Conservation (phyloP, 2,797 vertebrate genomes). For the Ficedula albicollis region DNA sequence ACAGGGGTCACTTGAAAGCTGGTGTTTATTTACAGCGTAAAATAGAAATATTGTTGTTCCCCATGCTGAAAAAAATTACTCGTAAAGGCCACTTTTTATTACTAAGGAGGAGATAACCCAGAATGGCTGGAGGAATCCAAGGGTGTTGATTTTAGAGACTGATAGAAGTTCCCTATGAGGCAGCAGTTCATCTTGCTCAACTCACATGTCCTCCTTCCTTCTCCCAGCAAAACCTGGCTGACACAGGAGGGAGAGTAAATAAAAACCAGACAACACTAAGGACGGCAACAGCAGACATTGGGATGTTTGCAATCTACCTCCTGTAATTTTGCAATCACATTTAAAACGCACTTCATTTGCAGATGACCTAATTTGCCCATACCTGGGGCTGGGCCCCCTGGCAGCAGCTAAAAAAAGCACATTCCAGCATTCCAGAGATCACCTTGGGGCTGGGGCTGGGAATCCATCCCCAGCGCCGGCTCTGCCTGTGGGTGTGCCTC, state of each 20-base stretch:
- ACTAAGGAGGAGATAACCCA: not conserved
- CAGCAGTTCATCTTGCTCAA: not conserved
- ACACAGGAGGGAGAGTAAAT: not conserved
- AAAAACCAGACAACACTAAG: not conserved
- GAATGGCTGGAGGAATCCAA: not conserved
- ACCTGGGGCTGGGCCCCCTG: not conserved
- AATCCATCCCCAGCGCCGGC: not conserved
- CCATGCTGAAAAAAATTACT: not conserved
- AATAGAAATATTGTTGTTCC: not conserved
- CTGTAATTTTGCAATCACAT: not conserved
- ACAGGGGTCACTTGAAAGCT: accelerated
- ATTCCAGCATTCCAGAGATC: not conserved
- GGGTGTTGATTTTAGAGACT: not conserved
- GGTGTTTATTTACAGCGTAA: not conserved
- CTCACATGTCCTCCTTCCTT: not conserved
- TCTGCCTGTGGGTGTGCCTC: not conserved
- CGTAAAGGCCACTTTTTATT: not conserved
- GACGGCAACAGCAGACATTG: not conserved
- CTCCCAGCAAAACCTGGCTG: not conserved
- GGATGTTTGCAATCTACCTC: not conserved
- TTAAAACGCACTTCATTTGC: not conserved
- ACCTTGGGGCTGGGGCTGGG: constrained; percentile 14
- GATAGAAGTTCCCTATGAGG: not conserved
- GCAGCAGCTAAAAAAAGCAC: not conserved
- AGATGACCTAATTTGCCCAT: not conserved